Evolutionary conservation across 2,797 vertebrate genomes (phyloP).

Genomic region (Merluccius polli): DNA sequence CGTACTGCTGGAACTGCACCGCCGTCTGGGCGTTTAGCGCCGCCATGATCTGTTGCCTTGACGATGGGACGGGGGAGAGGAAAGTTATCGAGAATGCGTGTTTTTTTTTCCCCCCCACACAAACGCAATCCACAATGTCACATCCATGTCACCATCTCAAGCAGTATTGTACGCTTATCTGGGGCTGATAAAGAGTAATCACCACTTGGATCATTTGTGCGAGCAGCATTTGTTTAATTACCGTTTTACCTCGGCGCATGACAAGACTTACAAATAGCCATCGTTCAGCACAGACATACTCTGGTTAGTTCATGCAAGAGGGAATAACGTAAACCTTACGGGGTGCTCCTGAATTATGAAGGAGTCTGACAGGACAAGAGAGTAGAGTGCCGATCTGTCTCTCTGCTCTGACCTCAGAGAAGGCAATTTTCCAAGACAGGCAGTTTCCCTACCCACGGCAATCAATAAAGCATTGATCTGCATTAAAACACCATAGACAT

Average conservation of each 20-base stretch:
- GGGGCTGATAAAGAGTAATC: not conserved
- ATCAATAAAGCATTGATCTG: not conserved
- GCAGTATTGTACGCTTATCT: not conserved
- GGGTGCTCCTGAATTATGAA: not conserved
- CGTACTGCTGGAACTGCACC: slow-evolving; percentile 98
- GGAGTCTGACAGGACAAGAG: not conserved
- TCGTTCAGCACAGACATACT: not conserved
- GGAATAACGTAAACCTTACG: not conserved
- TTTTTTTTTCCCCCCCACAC: no score
- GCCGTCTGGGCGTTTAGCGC: slow-evolving; percentile 96
- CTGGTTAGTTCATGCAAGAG: not conserved
- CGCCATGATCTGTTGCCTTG: slow-evolving; percentile 98
- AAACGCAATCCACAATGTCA: not conserved
- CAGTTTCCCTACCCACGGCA: not conserved
- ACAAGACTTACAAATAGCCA: not conserved
- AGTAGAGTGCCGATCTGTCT: not conserved
- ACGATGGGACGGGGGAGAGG: not conserved
- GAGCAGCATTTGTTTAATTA: not conserved
- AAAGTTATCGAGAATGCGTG: slow-evolving; percentile 9
- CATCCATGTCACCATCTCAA: not conserved
- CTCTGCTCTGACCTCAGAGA: not conserved
- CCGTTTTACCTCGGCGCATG: not conserved
- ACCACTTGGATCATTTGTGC: not conserved
- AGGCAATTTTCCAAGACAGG: not conserved
- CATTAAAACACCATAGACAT: not conserved